Evolutionary conservation across 1,140 invertebrate species (phyloP).

Genomic region (Danaus melanippus): DNA sequence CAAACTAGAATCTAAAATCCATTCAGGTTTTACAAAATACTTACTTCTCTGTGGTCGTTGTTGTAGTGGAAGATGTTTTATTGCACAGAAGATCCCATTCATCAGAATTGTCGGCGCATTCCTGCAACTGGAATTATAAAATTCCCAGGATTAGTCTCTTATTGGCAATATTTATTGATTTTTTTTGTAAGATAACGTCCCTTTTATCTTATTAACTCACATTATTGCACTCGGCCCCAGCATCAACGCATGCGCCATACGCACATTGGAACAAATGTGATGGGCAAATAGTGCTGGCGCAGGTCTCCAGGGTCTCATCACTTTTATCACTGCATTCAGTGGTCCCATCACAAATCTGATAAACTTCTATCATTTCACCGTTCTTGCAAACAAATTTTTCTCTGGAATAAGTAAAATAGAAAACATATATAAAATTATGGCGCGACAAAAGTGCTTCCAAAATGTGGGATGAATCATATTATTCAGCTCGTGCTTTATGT

Average conservation of each 20-base stretch:
- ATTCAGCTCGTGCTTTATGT: too few species aligned
- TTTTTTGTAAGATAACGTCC: background rate
- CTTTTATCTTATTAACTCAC: constrained; percentile 19
- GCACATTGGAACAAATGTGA: constrained; percentile 62
- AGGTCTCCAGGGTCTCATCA: constrained; percentile 71
- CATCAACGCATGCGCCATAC: constrained; percentile 78
- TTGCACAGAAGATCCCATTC: constrained; percentile 68
- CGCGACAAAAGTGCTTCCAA: too few species aligned
- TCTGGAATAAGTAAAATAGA: constrained; percentile 8
- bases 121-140: constrained; percentile 30
- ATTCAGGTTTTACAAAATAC: too few species aligned
- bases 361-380: constrained; percentile 14
- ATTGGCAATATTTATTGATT: background rate
- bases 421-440: too few species aligned
- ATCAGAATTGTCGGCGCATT: constrained; percentile 77
- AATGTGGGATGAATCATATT: too few species aligned
- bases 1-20: too few species aligned
- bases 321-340: constrained; percentile 77
- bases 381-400: constrained; percentile 15
- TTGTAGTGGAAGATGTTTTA: constrained; percentile 10
- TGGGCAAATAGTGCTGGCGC: constrained; percentile 51
- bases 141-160: background rate
- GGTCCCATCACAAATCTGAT: constrained; percentile 76
- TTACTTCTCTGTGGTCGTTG: constrained; percentile 10
- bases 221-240: constrained; percentile 70